phyloP scores from a whole-genome alignment of 2,888 invertebrate species.

The Xanthostigma xanthostigma region DNA sequence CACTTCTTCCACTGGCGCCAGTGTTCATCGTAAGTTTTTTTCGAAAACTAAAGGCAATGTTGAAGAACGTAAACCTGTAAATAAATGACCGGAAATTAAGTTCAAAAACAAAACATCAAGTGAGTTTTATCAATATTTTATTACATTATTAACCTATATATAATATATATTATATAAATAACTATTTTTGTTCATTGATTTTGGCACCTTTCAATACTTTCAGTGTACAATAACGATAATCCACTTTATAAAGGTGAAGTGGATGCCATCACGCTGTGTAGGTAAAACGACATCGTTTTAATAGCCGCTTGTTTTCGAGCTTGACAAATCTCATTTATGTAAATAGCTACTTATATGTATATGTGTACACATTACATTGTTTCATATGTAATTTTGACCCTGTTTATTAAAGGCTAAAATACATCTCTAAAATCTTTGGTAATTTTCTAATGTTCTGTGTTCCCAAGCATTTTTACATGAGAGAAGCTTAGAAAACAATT shows the following conservation, averaged over 20 bases:
- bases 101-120: too few relatives aligned
- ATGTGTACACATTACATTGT: conserved; percentile 1
- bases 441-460: conserved; percentile 1
- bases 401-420: conserved; percentile 30
- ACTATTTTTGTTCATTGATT: conserved; percentile 3
- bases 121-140: background rate
- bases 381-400: conserved; percentile 27
- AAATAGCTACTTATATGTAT: conserved; percentile 7
- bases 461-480: conserved; percentile 3
- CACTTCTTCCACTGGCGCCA: too few relatives aligned
- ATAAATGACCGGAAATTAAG: too few relatives aligned
- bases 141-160: conserved; percentile 4
- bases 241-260: too few relatives aligned
- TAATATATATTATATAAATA: conserved; percentile 4
- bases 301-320: too few relatives aligned
- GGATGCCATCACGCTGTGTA: too few relatives aligned
- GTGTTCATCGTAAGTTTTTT: too few relatives aligned
- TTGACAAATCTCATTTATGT: background rate
- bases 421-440: conserved; percentile 5
- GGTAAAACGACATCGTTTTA: too few relatives aligned
- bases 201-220: background rate
- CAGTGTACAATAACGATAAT: too few relatives aligned
- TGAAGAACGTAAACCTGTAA: too few relatives aligned
- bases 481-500: background rate
- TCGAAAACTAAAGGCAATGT: too few relatives aligned